Evolutionary conservation across 2,797 vertebrate species (phyloP).

Genomic region (Epinephelus awoara): DNA sequence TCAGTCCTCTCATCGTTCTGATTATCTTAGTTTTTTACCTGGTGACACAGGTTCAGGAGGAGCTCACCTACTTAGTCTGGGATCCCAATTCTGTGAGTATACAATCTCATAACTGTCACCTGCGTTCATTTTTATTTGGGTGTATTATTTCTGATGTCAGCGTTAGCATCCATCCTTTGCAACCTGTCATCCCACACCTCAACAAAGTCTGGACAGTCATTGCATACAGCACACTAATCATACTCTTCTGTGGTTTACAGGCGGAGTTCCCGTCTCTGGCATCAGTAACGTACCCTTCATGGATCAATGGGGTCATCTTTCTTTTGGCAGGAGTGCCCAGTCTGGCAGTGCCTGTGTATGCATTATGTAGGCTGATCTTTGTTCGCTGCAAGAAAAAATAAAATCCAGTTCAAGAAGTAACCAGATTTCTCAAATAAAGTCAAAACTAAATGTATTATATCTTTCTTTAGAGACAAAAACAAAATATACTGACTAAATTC

Average conservation of each 20-base stretch:
- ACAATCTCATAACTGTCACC: neutral
- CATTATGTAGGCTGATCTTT: slow-evolving; percentile 84
- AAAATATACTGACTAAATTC: too few relatives aligned
- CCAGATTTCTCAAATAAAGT: neutral
- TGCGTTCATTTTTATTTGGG: neutral
- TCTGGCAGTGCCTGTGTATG: slow-evolving; percentile 84
- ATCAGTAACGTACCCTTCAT: slow-evolving; percentile 83
- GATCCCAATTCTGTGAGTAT: slow-evolving; percentile 88
- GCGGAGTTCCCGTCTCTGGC: slow-evolving; percentile 70
- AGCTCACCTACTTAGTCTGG: slow-evolving; percentile 88
- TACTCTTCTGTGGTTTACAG: slow-evolving; percentile 76
- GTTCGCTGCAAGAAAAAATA: slow-evolving; percentile 64
- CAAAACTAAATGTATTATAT: too few relatives aligned
- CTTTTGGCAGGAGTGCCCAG: slow-evolving; percentile 89
- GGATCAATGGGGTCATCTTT: slow-evolving; percentile 89
- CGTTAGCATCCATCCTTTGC: too few relatives aligned
- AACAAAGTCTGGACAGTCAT: too few relatives aligned
- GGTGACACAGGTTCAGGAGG: slow-evolving; percentile 83
- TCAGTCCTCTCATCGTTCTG: slow-evolving; percentile 91
- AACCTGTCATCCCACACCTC: too few relatives aligned
- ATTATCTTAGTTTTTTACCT: slow-evolving; percentile 92
- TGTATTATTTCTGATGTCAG: too few relatives aligned
- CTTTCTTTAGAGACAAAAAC: too few relatives aligned
- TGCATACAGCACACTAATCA: slow-evolving; percentile 64
- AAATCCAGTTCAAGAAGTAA: neutral